Base-by-base conservation (phyloP, 1,140 invertebrate species). In the Camponotus pennsylvanicus region DNA sequence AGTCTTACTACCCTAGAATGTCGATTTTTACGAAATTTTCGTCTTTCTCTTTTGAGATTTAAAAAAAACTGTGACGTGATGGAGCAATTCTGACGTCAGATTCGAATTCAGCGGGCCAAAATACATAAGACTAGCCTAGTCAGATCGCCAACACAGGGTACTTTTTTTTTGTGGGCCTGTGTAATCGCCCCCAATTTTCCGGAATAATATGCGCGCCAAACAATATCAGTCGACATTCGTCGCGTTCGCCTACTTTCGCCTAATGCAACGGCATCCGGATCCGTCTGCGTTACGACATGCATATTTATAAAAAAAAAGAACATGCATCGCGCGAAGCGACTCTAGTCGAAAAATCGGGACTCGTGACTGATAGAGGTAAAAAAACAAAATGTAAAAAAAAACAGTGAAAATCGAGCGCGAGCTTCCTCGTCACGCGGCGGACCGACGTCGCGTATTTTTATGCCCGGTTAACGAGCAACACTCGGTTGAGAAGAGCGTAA, bases 331-430 rank as follows among this genome's bases (percentile, higher is more conserved):
- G 45, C 42, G 18, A 34, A 15, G 75, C 37, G 27, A 71, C 49
- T 70, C 21, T n/a, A 59, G 84, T 61, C 80, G 86, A 90, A 49
- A 91, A 92, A 93, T 92, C 89, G 89, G 89, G 52, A 13, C 73
- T 76, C 66, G 57, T 78, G 70, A 49, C 21, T 34, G 32, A 21
- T 3, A 45, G 42, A 77, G n/a, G 42, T 8, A 21, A n/a, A 45
- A 37, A 27, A 37, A 45, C 0, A 42, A 32, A 15, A 18, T 34
- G 27, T 18, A 13, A 42, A 90, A 91, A 61, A 61, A 91, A 92
- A 92, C 89, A 92, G 91, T 92, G 91, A 93, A 92, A 93, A 90
- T 66, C 83, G 83, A 76, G 82, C 42, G 83, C 78, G 78, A 69
- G 61, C 52, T 79, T 37, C 37, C 63, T 79, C 83, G 75, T 85